Base-by-base conservation (phyloP, 92 coral and sea anemone species). In the Paragorgia papillata region DNA sequence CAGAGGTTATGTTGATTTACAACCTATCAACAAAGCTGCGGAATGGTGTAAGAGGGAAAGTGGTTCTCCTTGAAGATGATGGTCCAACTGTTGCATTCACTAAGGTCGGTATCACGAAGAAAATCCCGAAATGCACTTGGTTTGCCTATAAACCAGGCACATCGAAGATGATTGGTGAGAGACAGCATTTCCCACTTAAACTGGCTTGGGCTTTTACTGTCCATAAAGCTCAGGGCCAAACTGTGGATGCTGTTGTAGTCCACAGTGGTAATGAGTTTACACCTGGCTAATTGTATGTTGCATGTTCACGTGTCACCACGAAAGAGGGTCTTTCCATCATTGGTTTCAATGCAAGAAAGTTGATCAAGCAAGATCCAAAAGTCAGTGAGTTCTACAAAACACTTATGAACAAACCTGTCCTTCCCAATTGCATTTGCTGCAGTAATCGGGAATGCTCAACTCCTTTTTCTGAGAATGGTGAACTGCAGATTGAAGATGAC, bases 1-100 rank as follows among this genome's bases (percentile, higher is more conserved):
- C 90, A 3, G 66, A 83, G 26, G 73, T 86, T 2, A 86, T 86
- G 86, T 64, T 76, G 14, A 60, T 83, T 0, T 69, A 83, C 26
- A 76, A 86, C 62, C 17, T 86, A 28, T 67, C 75, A 61, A 48
- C 66, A 31, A 46, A 21, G 24, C 57, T 86, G 40, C 59, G 62
- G 29, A 86, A 81, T 86, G 89, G 89, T 30, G 55, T 82, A 17
- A 76, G 62, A 15, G 80, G 83, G 14, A 46, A 40, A 26, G 82
- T 85, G 14, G 24, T 25, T 17, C 59, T 61, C 26, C 39, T 79
- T 10, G 64, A 48, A 24, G 46, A 69, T 62, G 65, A 65, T 19
- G 60, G 62, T 6, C 57, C 60, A 78, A 64, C 65, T 4, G 51
- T 78, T 18, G 25, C 60, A 40, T 61, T 73, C n/a, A 41, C 73